Base-by-base conservation (phyloP, 2,888 invertebrate species). In the Crematogaster levior region DNA sequence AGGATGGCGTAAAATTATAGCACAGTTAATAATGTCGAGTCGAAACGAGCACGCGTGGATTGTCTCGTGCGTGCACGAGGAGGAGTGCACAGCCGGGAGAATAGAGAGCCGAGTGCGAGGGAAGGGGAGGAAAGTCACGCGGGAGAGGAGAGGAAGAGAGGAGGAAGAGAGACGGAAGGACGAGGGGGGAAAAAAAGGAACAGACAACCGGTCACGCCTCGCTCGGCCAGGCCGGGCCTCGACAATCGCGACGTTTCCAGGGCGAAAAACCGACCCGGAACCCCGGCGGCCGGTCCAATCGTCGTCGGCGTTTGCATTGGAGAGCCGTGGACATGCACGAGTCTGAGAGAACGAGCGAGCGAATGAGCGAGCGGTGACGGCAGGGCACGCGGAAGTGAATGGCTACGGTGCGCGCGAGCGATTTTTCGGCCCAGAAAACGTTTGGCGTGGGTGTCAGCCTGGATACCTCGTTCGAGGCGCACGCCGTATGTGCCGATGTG, bases 361-460 rank as follows among this genome's bases (percentile, higher is more conserved):
- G 51, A 43, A 40, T 58, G 68, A 27, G 51, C 53, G 65, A 27
- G 58, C 74, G 43, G 51, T 79, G 74, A 15, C 82, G 82, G 82
- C 87, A 89, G 90, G 90, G 91, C 92, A 92, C 92, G 91, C 92
- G 93, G 93, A 93, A 92, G 93, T 92, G 92, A 92, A 92, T 89
- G 93, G 93, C 88, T 7, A 83, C 87, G 91, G 68, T 68, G 75
- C 21, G 68, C 90, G 83, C 89, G 81, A 80, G 72, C 82, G 73
- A 93, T 93, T 93, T 93, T 93, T 93, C 92, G 92, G 92, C 92
- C 93, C 93, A 93, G 93, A 92, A 93, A 92, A 85, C 82, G 83
- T 87, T 90, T 87, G 82, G 90, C 92, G 93, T 93, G 92, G 92
- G 93, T 91, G 93, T 91, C 88, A 91, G 92, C 92, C 92, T 93